These are phyloP conservation scores for Perizoma affinitatum DNA, from an alignment of 2,888 invertebrate genomes.

Conservation along the genomic window DNA sequence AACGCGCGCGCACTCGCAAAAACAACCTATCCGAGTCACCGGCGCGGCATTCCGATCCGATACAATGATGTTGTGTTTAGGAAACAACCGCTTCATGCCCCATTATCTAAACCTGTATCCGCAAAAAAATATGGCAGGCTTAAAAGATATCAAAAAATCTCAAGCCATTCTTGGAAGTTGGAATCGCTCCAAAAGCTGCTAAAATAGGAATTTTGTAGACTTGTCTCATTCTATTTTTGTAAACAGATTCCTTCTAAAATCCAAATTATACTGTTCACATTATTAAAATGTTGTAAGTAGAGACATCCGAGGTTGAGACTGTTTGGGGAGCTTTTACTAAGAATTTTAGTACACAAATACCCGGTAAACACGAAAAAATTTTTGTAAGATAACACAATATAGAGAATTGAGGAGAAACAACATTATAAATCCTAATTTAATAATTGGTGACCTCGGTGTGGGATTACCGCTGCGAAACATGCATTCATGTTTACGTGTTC, in stretches of 20 bases:
- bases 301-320: background rate
- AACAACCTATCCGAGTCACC: slow-evolving; percentile 61
- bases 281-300: background rate
- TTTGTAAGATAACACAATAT: no score
- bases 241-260: background rate
- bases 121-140: slow-evolving; percentile 21
- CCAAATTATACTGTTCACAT: background rate
- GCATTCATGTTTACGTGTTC: no score
- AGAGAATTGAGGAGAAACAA: no score
- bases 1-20: slow-evolving; percentile 65
- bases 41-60: slow-evolving; percentile 63
- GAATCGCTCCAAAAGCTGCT: slow-evolving; percentile 40
- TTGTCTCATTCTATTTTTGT: slow-evolving; percentile 1
- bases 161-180: slow-evolving; percentile 43
- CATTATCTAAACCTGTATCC: slow-evolving; percentile 19
- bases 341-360: no score
- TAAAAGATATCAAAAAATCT: slow-evolving; percentile 31
- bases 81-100: slow-evolving; percentile 40
- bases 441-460: no score
- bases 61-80: slow-evolving; percentile 58
- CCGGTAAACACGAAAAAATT: no score
- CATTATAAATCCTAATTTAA: no score
- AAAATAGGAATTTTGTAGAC: slow-evolving; percentile 15
- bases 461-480: no score
- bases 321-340: no score